Conservation (phyloP, 2,113 vertebrate species). For the Columba janthina region DNA sequence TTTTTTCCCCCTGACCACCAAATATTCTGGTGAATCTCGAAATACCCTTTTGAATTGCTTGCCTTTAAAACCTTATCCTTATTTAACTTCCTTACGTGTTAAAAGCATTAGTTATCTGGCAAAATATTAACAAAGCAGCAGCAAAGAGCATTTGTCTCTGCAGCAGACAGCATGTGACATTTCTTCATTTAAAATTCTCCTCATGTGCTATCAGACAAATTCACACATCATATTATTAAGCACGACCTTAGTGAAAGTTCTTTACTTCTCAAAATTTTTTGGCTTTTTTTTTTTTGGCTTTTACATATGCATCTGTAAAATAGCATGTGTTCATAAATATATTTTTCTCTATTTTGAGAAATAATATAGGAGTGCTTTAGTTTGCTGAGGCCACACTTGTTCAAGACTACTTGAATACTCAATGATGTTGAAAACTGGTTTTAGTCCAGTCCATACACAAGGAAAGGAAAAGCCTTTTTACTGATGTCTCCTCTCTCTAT, state of each 20-base stretch:
- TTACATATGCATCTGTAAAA: background rate
- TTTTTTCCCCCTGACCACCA: fast-evolving
- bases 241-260: background rate
- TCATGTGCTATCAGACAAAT: background rate
- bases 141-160: slow-evolving; percentile 2
- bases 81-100: background rate
- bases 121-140: slow-evolving; percentile 9
- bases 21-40: background rate
- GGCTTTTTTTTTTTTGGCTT: background rate
- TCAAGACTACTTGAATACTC: background rate
- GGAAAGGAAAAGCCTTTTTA: background rate
- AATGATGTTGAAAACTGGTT: background rate
- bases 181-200: background rate
- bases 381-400: background rate
- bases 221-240: background rate
- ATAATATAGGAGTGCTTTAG: background rate
- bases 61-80: background rate
- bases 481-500: background rate
- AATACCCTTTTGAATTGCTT: background rate
- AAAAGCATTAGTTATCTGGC: background rate
- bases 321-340: background rate
- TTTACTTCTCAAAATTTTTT: background rate
- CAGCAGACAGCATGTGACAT: background rate
- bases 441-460: background rate
- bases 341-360: background rate